These are phyloP conservation scores for Pycnomerus fuliginosus DNA, from an alignment of 2,888 invertebrate species.

Conservation along the genomic window DNA sequence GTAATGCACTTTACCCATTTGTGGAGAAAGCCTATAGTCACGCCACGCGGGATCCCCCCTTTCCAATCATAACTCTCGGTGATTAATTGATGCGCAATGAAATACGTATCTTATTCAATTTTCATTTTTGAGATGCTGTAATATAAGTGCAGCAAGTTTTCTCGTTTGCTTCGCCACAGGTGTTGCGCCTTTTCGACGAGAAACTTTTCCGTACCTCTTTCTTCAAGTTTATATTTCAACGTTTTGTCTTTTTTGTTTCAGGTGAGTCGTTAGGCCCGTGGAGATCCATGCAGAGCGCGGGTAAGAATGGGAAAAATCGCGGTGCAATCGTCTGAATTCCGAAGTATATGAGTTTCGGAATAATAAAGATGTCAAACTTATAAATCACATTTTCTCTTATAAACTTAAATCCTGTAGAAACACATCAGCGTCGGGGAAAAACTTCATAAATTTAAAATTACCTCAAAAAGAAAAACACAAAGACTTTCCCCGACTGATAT, in stretches of 20 bases:
- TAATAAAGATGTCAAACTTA: constrained; percentile 36
- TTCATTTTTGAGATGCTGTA: too few species aligned
- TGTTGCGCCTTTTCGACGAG: constrained; percentile 3
- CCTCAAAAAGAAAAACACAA: constrained; percentile 33
- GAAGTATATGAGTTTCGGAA: constrained; percentile 31
- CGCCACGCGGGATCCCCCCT: too few species aligned
- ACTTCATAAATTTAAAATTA: constrained; percentile 37
- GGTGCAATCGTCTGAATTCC: constrained; percentile 28
- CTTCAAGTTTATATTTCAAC: constrained; percentile 4
- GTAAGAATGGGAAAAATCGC: background rate
- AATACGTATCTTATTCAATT: too few species aligned
- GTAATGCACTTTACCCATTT: too few species aligned
- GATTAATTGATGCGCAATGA: too few species aligned
- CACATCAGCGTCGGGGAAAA: constrained; percentile 27
- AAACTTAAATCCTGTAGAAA: constrained; percentile 31
- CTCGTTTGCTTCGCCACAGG: constrained; percentile 7
- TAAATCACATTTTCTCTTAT: constrained; percentile 36
- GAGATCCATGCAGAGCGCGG: background rate
- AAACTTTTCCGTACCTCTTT: constrained; percentile 7
- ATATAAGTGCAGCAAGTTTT: too few species aligned
- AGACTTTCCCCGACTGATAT: constrained; percentile 19
- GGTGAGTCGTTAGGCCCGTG: constrained; percentile 5
- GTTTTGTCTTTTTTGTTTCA: constrained; percentile 8
- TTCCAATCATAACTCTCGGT: too few species aligned
- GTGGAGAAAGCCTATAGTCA: too few species aligned